Evolutionary conservation across 2,113 vertebrate species (phyloP).

Genomic region (Ancistrus triradiatus): DNA sequence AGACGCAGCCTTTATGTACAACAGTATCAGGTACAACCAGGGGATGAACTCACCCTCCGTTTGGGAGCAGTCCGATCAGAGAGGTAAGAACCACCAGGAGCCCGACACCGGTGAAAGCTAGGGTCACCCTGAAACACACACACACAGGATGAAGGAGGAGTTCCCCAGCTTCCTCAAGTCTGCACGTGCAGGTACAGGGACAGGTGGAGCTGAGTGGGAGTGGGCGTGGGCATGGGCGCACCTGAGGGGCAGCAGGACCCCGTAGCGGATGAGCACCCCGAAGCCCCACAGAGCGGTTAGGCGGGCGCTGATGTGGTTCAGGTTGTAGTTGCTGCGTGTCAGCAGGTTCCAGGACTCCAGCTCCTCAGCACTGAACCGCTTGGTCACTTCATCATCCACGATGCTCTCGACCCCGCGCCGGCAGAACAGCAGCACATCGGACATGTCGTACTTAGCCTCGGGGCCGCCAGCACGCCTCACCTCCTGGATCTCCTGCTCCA

Average conservation of each 20-base stretch:
- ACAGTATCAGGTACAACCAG: too few species aligned
- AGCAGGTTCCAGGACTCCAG: slow-evolving; percentile 90
- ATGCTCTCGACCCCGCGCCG: slow-evolving; percentile 88
- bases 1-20: too few species aligned
- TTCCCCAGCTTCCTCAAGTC: too few species aligned
- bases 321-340: slow-evolving; percentile 88
- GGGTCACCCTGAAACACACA: slow-evolving; percentile 75
- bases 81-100: slow-evolving; percentile 81
- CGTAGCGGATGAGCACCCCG: slow-evolving; percentile 83
- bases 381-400: slow-evolving; percentile 92
- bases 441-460: slow-evolving; percentile 78
- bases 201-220: not conserved
- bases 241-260: slow-evolving; percentile 86
- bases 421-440: slow-evolving; percentile 87
- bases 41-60: slow-evolving; percentile 69
- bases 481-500: slow-evolving; percentile 85
- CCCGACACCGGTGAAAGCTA: slow-evolving; percentile 83
- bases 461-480: slow-evolving; percentile 67
- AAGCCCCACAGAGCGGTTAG: slow-evolving; percentile 82
- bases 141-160: too few species aligned
- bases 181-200: not conserved
- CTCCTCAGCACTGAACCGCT: slow-evolving; percentile 86
- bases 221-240: slow-evolving; percentile 41
- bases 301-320: slow-evolving; percentile 82
- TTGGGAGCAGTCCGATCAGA: slow-evolving; percentile 81